These are phyloP conservation scores for Andrena minutula DNA, from an alignment of 2,888 invertebrate species.

Conservation along the genomic window DNA sequence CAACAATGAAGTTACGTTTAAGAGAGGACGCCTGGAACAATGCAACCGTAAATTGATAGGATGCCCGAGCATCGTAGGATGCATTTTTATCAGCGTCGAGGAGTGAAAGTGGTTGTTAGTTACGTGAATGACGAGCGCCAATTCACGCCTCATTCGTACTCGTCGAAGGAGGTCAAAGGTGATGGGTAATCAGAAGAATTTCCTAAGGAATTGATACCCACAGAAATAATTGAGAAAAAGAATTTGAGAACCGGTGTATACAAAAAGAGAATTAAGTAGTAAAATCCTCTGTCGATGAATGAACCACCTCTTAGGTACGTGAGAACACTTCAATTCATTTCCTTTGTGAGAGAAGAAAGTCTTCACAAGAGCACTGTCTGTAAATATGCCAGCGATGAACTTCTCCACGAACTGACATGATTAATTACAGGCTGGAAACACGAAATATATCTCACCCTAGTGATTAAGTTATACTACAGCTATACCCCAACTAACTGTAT, in stretches of 20 bases:
- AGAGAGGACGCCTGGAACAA: slow-evolving; percentile 37
- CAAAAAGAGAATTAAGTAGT: background rate
- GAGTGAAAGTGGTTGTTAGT: slow-evolving; percentile 39
- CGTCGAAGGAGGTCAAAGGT: slow-evolving; percentile 1
- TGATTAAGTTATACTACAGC: too few relatives aligned
- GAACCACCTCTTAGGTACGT: too few relatives aligned
- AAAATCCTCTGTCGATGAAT: background rate
- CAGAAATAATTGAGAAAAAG: background rate
- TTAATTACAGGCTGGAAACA: too few relatives aligned
- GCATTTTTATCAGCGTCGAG: slow-evolving; percentile 34
- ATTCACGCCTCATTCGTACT: slow-evolving; percentile 2
- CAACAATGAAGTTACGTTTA: slow-evolving; percentile 29
- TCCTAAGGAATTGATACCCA: background rate
- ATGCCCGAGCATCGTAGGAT: slow-evolving; percentile 32
- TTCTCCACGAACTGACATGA: too few relatives aligned
- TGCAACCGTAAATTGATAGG: slow-evolving; percentile 44
- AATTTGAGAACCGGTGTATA: background rate
- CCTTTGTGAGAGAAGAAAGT: too few relatives aligned
- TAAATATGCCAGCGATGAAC: too few relatives aligned
- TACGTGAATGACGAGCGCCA: slow-evolving; percentile 16
- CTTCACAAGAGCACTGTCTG: too few relatives aligned
- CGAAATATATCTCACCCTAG: too few relatives aligned
- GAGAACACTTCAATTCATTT: too few relatives aligned
- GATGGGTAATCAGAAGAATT: background rate
- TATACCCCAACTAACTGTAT: background rate